Percentiles rank a stretch among this genome's conserved stretches.
Evolutionary conservation across 1,140 invertebrate genomes (phyloP).

Genomic region (Drosophila kohkoa): DNA sequence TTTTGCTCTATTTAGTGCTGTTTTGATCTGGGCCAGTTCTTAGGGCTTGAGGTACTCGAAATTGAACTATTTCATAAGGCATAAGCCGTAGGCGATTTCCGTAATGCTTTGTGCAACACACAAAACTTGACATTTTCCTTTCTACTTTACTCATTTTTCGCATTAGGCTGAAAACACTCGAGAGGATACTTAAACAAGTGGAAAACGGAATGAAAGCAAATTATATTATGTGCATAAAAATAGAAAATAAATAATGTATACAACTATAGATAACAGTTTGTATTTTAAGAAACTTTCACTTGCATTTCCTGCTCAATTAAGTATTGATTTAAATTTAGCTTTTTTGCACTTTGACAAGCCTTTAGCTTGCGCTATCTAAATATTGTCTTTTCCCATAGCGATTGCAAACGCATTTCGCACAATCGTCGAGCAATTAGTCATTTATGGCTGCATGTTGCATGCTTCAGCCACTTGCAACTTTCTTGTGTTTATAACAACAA

Average conservation of each 20-base stretch:
- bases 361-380: constrained; percentile 10
- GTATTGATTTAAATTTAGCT: neutral
- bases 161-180: constrained; percentile 13
- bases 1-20: constrained; percentile 49
- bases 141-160: constrained; percentile 4
- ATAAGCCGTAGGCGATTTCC: constrained; percentile 40
- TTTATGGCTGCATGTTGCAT: constrained; percentile 39
- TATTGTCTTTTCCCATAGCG: constrained; percentile 46
- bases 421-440: constrained; percentile 42
- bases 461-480: constrained; percentile 36
- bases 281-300: neutral
- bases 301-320: neutral
- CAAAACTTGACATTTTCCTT: constrained; percentile 56
- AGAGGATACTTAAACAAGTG: neutral
- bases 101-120: constrained; percentile 1
- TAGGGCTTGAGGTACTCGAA: constrained; percentile 41
- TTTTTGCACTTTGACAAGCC: neutral
- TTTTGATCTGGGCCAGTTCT: constrained; percentile 23
- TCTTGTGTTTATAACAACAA: constrained; percentile 44
- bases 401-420: constrained; percentile 9
- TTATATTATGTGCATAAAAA: neutral
- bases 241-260: neutral
- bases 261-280: neutral
- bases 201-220: neutral
- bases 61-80: constrained; percentile 40